Evolutionary conservation across 2,797 vertebrate genomes (phyloP).

Genomic region (Champsocephalus esox): DNA sequence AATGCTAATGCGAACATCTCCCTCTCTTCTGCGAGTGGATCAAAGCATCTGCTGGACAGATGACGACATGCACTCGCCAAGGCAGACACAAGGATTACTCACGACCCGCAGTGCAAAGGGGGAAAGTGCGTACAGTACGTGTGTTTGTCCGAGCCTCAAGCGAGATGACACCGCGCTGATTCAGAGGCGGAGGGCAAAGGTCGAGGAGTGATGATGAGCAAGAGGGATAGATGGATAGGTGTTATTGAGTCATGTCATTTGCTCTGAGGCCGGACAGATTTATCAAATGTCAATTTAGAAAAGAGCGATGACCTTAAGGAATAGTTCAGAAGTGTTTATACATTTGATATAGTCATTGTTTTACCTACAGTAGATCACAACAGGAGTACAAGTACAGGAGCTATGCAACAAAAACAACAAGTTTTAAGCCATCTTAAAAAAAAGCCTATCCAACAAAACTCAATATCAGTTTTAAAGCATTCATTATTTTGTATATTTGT

Average conservation of each 20-base stretch:
- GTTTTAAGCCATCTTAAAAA: too few relatives aligned
- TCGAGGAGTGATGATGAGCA: constrained; percentile 28
- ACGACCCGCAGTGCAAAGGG: constrained; percentile 43
- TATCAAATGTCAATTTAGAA: neutral
- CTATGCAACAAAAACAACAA: too few relatives aligned
- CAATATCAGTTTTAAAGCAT: too few relatives aligned
- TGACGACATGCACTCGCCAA: constrained; percentile 51
- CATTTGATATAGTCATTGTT: too few relatives aligned
- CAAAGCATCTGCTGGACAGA: constrained; percentile 66
- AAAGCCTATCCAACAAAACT: too few relatives aligned
- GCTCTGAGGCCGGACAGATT: neutral
- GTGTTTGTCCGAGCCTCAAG: constrained; percentile 22
- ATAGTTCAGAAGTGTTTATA: too few relatives aligned
- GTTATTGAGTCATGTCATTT: constrained; percentile 52
- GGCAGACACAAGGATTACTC: constrained; percentile 46
- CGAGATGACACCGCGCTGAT: constrained; percentile 54
- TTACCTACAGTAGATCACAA: too few relatives aligned
- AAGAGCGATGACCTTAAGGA: neutral
- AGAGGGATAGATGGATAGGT: constrained; percentile 26
- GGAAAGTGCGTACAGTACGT: neutral
- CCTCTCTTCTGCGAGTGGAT: constrained; percentile 45
- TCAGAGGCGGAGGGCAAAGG: constrained; percentile 56
- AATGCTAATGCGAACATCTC: constrained; percentile 61
- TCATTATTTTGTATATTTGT: too few relatives aligned
- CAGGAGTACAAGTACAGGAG: too few relatives aligned